These are phyloP conservation scores for Acanthacorydalis orientalis DNA, from an alignment of 2,888 invertebrate genomes.

Conservation along the genomic window DNA sequence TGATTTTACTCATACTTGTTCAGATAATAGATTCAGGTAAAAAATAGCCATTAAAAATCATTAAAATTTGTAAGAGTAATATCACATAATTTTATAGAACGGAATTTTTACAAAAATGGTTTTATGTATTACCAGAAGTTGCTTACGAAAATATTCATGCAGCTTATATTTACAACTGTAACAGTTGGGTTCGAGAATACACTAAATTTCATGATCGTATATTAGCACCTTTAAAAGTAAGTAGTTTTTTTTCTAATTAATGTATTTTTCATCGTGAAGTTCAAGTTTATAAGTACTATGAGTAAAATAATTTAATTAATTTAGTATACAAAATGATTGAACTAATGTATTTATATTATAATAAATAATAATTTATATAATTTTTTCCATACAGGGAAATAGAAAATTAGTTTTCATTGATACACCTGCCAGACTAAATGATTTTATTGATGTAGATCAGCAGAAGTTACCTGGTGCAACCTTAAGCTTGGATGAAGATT, in stretches of 20 bases:
- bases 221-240: constrained; percentile 69
- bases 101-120: constrained; percentile 95
- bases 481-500: constrained; percentile 83
- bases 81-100: constrained; percentile 37
- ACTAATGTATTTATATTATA: no score
- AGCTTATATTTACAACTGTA: constrained; percentile 93
- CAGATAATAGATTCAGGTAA: constrained; percentile 47
- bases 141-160: constrained; percentile 84
- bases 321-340: no score
- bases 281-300: constrained; percentile 1
- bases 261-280: no score
- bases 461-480: constrained; percentile 94
- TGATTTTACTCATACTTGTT: constrained; percentile 93
- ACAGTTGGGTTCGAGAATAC: constrained; percentile 94
- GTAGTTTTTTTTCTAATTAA: no score
- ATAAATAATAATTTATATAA: no score
- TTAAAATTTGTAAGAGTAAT: no score
- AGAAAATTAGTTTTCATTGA: constrained; percentile 88
- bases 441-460: constrained; percentile 81
- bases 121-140: constrained; percentile 81
- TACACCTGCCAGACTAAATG: constrained; percentile 68
- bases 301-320: not conserved
- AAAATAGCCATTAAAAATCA: no score
- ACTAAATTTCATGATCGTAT: constrained; percentile 93
- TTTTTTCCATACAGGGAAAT: constrained; percentile 68